Evolutionary conservation across 2,888 invertebrate species (phyloP), one percentile per base, ranked within the genome.

Genomic region (Rhorus exstirpatorius): DNA sequence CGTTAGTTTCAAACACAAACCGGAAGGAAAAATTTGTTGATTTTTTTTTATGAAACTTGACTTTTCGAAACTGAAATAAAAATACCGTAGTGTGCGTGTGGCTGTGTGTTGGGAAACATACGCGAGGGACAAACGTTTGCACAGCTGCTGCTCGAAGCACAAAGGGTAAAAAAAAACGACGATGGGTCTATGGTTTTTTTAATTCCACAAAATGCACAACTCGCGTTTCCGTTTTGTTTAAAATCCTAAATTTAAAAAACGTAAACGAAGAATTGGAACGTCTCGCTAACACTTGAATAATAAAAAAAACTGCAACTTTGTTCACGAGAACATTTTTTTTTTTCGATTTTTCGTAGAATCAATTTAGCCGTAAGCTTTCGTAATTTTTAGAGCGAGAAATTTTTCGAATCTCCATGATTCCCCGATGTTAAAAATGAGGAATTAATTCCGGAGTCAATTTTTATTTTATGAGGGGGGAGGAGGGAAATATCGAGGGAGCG

Each of bases 401-500:
- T 26, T 67, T 67, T 60, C 67, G 74, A 61, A 68, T 74, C 79
- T 72, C 67, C 74, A 79, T 79, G 51, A 51, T 67, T 35, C 4
- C 17, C 10, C 19, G 46, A 17, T 44, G 41, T n/a, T 41, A 24
- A 6, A 46, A 63, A 70, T 12, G 58, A 68, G 55, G 55, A 53
- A 63, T 74, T 75, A n/a, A n/a, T 46, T 19, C 35, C 71, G 14
- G 49, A 7, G 49, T 49, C 38, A 49, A 61, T 51, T 53, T 72
- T 74, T 49, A 26, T 65, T 1, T 46, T 19, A 26, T n/a, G 26
- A 44, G 35, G 7, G 46, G 8, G 31, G 24, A 35, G 68, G 44
- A 51, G n/a, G n/a, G 75, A 70, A 70, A 68, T 46, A 31, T 31
- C 53, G 81, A 81, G 79, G 71, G 75, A 75, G 79, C 83, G 77